Conservation (phyloP, 2,797 vertebrate genomes). For the Carapus acus region DNA sequence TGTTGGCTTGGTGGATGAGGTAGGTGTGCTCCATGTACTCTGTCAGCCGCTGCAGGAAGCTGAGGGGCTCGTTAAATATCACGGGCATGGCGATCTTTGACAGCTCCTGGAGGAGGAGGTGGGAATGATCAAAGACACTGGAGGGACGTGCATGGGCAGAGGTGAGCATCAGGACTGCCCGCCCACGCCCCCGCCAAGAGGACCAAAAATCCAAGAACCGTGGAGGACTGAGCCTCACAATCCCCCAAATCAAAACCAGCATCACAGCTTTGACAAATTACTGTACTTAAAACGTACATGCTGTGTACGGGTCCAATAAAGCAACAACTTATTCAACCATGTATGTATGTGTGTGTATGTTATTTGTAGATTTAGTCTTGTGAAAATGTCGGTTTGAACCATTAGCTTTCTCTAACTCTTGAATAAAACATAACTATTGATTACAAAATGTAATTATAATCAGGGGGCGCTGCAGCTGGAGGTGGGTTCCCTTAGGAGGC, state of each 20-base stretch:
- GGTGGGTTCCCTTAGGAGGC: slow-evolving; percentile 20
- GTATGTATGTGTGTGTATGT: no score
- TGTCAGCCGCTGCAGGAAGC: slow-evolving; percentile 91
- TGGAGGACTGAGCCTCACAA: background rate
- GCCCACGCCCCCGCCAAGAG: no score
- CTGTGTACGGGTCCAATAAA: no score
- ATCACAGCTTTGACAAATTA: no score
- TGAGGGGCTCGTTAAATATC: slow-evolving; percentile 94
- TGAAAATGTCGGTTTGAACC: slow-evolving; percentile 16
- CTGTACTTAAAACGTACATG: no score
- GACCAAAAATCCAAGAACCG: background rate
- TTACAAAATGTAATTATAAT: slow-evolving; percentile 40
- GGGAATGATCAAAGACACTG: slow-evolving; percentile 7
- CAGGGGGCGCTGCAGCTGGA: slow-evolving; percentile 15
- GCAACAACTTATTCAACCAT: no score
- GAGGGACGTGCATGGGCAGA: slow-evolving; percentile 2
- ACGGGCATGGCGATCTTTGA: slow-evolving; percentile 99
- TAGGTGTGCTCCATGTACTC: slow-evolving; percentile 99
- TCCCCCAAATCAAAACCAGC: no score
- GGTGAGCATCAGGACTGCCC: no score
- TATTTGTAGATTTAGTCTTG: no score
- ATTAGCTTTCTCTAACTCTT: slow-evolving; percentile 35
- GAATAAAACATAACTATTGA: slow-evolving; percentile 35
- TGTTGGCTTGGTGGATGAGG: slow-evolving; percentile 94
- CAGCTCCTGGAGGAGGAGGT: slow-evolving; percentile 76